Conservation (phyloP, 1,140 invertebrate species). For the Trichonephila clavipes region DNA sequence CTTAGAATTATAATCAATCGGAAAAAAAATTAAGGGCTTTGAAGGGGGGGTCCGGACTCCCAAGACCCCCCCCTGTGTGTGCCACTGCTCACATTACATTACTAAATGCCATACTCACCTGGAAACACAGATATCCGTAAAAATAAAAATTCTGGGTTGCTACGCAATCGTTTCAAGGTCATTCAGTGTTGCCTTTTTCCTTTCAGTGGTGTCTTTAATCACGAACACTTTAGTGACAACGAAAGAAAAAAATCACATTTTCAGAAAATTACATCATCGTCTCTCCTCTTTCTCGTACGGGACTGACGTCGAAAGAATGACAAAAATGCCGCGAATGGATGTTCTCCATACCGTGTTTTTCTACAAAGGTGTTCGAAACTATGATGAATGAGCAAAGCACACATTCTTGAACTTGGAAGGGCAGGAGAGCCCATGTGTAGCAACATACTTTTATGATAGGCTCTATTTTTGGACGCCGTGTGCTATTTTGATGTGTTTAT, state of each 20-base stretch:
- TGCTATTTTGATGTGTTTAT: not conserved
- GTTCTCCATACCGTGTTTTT: not conserved
- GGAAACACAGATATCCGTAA: too few species aligned
- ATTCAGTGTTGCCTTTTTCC: too few species aligned
- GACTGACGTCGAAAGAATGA: not conserved
- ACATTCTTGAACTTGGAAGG: slow-evolving; percentile 25
- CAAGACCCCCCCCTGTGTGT: too few species aligned
- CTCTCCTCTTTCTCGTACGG: not conserved
- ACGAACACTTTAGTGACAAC: not conserved
- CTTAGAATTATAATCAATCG: too few species aligned
- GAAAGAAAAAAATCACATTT: not conserved
- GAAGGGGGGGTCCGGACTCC: too few species aligned
- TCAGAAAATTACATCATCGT: not conserved
- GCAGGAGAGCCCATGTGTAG: not conserved
- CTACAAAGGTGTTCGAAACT: slow-evolving; percentile 24
- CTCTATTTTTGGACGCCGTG: not conserved
- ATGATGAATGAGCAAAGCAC: slow-evolving; percentile 14
- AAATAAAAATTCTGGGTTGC: too few species aligned
- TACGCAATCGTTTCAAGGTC: too few species aligned
- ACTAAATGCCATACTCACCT: too few species aligned
- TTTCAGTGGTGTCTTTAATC: not conserved
- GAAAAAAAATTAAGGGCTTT: too few species aligned
- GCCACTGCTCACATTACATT: too few species aligned
- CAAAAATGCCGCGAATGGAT: slow-evolving; percentile 24
- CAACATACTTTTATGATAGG: not conserved